A percentile compares a stretch with the other conserved stretches of the same genome.
phyloP scores from a whole-genome alignment of 2,888 invertebrate species.

The Megamerina dolium region DNA sequence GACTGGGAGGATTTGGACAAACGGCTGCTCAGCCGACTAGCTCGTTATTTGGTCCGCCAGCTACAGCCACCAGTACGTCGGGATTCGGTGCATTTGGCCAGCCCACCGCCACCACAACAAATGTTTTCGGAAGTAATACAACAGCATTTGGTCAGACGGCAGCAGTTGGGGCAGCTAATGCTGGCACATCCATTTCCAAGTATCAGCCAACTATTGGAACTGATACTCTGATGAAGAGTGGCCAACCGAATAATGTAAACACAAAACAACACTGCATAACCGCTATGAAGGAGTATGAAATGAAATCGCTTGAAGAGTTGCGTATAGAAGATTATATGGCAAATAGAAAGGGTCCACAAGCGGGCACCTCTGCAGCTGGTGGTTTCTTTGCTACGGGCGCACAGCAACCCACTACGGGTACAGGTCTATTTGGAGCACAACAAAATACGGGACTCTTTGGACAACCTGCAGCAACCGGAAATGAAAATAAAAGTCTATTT shows the following conservation, averaged over 20 bases:
- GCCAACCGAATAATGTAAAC: conserved; percentile 75
- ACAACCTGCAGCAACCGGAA: conserved; percentile 36
- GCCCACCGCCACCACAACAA: conserved; percentile 49
- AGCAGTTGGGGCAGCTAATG: conserved; percentile 31
- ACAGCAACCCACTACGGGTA: conserved; percentile 40
- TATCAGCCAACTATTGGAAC: conserved; percentile 81
- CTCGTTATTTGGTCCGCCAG: conserved; percentile 53
- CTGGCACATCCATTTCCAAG: conserved; percentile 71
- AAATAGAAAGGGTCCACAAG: conserved; percentile 73
- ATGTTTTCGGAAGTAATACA: conserved; percentile 52
- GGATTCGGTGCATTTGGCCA: conserved; percentile 62
- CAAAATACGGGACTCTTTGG: conserved; percentile 54
- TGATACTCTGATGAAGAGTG: conserved; percentile 87
- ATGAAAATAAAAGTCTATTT: conserved; percentile 57
- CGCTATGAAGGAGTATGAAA: conserved; percentile 97
- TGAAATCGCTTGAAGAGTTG: conserved; percentile 90
- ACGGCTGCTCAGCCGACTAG: conserved; percentile 44
- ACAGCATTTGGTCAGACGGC: conserved; percentile 40
- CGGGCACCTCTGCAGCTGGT: conserved; percentile 32
- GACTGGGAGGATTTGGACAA: conserved; percentile 41
- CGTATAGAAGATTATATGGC: conserved; percentile 89
- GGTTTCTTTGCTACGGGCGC: conserved; percentile 52
- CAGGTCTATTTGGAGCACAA: conserved; percentile 52
- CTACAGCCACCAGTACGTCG: conserved; percentile 45
- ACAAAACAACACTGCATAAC: conserved; percentile 96